Conservation (phyloP, 2,113 vertebrate genomes). For the Shinisaurus crocodilurus region DNA sequence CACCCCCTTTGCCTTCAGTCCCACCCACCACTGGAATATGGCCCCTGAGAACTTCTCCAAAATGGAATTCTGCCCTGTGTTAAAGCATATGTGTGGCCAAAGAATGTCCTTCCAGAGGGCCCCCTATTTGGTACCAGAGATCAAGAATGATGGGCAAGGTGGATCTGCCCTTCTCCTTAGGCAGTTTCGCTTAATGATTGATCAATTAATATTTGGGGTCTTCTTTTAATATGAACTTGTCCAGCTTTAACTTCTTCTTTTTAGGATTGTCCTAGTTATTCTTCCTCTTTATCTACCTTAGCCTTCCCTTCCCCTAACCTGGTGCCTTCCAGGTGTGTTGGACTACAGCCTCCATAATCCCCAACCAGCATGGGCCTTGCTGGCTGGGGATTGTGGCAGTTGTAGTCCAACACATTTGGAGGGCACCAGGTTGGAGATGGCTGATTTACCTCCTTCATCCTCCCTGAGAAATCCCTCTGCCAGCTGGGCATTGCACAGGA, state of each 20-base stretch:
- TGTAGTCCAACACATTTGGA: too few relatives aligned
- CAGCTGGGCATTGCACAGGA: not conserved
- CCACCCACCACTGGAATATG: not conserved
- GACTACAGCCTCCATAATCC: too few relatives aligned
- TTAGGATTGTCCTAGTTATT: not conserved
- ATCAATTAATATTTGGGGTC: not conserved
- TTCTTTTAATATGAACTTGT: not conserved
- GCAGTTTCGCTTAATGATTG: not conserved
- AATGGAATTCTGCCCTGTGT: too few relatives aligned
- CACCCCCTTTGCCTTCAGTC: too few relatives aligned
- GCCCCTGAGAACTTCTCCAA: too few relatives aligned
- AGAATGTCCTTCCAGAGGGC: not conserved
- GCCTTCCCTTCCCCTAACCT: too few relatives aligned
- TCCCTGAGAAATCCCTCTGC: not conserved
- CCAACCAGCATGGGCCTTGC: too few relatives aligned
- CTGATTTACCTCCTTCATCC: too few relatives aligned
- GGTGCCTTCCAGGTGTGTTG: too few relatives aligned
- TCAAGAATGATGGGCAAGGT: not conserved
- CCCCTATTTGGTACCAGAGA: not conserved
- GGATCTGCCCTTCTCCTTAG: not conserved
- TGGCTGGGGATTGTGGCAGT: not conserved
- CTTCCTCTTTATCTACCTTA: not conserved
- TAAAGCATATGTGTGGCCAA: not conserved
- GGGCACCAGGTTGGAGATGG: too few relatives aligned
- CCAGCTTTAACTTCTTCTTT: not conserved